Percentiles rank a stretch among this genome's conserved stretches.
These are phyloP conservation scores for Stratiomys singularior DNA, from an alignment of 2,888 invertebrate species.

Conservation along the genomic window DNA sequence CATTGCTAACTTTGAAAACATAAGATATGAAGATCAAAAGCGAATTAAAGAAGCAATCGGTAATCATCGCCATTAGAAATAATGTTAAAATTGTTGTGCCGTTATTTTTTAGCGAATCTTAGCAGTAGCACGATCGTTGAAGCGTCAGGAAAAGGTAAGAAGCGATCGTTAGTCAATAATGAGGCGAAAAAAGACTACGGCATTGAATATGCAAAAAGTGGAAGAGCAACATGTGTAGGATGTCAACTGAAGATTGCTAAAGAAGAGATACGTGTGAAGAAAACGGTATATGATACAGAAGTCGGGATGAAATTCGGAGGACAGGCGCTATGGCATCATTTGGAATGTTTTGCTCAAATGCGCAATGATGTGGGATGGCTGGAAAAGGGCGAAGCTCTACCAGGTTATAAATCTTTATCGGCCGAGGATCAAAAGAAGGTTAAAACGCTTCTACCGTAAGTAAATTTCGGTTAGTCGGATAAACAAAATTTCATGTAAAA, in stretches of 20 bases:
- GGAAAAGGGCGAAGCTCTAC: conserved; percentile 76
- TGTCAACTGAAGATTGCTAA: conserved; percentile 86
- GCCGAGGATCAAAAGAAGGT: conserved; percentile 77
- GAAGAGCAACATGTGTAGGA: conserved; percentile 80
- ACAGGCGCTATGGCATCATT: conserved; percentile 88
- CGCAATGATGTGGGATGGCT: conserved; percentile 79
- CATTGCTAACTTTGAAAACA: conserved; percentile 80
- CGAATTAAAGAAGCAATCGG: conserved; percentile 76
- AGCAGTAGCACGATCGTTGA: conserved; percentile 44
- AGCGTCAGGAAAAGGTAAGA: conserved; percentile 67
- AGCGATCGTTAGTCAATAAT: conserved; percentile 64
- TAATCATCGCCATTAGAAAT: conserved; percentile 61
- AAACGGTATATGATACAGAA: conserved; percentile 85
- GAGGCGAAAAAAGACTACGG: conserved; percentile 73
- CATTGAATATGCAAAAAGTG: conserved; percentile 88
- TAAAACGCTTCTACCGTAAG: conserved; percentile 74
- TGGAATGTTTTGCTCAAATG: conserved; percentile 85
- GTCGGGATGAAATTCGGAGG: conserved; percentile 85
- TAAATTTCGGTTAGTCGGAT: conserved; percentile 55
- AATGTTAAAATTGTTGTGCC: not conserved
- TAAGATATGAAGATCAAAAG: conserved; percentile 87
- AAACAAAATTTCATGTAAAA: not conserved
- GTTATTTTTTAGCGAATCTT: conserved; percentile 52
- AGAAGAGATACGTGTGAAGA: conserved; percentile 80
- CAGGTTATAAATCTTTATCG: conserved; percentile 78